Base-by-base conservation (phyloP, 2,113 vertebrate genomes). In the Perca flavescens region DNA sequence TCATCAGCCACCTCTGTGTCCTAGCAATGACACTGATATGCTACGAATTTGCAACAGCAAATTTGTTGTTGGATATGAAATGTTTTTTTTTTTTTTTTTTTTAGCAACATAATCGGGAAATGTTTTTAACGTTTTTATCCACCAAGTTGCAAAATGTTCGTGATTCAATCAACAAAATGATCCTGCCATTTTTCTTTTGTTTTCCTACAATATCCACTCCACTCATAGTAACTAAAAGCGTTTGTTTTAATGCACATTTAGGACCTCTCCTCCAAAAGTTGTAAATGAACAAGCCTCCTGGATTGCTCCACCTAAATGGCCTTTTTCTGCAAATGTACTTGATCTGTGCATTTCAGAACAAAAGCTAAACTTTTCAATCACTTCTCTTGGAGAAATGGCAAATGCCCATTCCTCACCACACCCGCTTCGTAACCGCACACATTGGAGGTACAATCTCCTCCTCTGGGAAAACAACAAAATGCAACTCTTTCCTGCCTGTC, bases 351-450 rank as follows among this genome's bases (percentile, higher is more conserved):
- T 66, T 65, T 40, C 22, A 28, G 40, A 71, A 63, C 34, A 21
- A 69, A 84, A 81, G 15, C 67, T 77, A 17, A n/a, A 0, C 25
- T 82, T 63, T 56, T 36, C 13, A 22, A 16, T 28, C 50, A 1
- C 40, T 40, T 65, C 36, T 25, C 7, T 13, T 40, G 2, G 5
- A 15, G 16, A 74, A 68, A 52, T 0, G 3, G n/a, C 56, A 58
- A 79, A 54, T 47, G 81, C 22, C 64, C 62, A 36, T 40, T 64
- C 50, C 47, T 67, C 22, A 15, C 13, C 8, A 13, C 31, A 11
- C n/a, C n/a, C 1, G 8, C 52, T 62, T 79, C 40, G 5, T 58
- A 57, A 82, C 54, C 47, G 28, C n/a, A 25, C 58, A 49, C 36
- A 6, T 17, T 7, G 46, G 53, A 74, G 25, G 46, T 79, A 77